Evolutionary conservation across 2,113 vertebrate species (phyloP), one percentile per base, ranked within the genome.

Genomic region (Boleophthalmus pectinirostris): DNA sequence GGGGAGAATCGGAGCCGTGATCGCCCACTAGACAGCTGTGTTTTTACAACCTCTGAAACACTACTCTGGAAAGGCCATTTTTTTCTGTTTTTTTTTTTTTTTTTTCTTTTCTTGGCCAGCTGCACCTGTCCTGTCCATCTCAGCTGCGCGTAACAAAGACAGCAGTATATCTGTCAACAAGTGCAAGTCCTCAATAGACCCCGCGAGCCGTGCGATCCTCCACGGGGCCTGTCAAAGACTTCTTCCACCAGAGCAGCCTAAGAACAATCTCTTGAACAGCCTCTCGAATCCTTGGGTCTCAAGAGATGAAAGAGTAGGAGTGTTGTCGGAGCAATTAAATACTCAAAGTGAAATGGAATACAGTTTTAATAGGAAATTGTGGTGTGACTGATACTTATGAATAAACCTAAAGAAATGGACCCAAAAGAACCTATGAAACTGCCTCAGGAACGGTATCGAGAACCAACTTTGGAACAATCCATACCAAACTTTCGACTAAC

Each of bases 21-120:
- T 23, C 49, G 66, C 83, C 73, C 79, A 76, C 78, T 74, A 85
- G 91, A 83, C 92, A 93, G 93, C 92, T 93, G 93, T 92, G 91
- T 90, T 92, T 93, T 93, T 92, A 93, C 90, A 91, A 90, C 89
- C 90, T 6, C 79, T 90, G 90, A 92, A 93, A 93, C 84, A 81
- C 84, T 82, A 93, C 74, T 81, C 92, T 72, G 45, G 83, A 87
- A 81, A 77, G 82, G 68, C 35, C 47, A 78, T 77, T 80, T 81
- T 78, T 75, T 76, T 81, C 80, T 80, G 73, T 73, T 72, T 72
- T 68, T 43, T 49, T 73, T 43, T 43, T 43, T 72, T n/a, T 73
- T 72, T 72, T 68, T 43, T 49, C 71, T 43, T 43, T 77, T 79
- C 78, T 83, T 82, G 77, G 56, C 56, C 84, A 80, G 87, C 86